Evolutionary conservation across 1,140 invertebrate species (phyloP), one percentile per base, ranked within the genome.

Genomic region (Aphaenogaster ashmeadi): DNA sequence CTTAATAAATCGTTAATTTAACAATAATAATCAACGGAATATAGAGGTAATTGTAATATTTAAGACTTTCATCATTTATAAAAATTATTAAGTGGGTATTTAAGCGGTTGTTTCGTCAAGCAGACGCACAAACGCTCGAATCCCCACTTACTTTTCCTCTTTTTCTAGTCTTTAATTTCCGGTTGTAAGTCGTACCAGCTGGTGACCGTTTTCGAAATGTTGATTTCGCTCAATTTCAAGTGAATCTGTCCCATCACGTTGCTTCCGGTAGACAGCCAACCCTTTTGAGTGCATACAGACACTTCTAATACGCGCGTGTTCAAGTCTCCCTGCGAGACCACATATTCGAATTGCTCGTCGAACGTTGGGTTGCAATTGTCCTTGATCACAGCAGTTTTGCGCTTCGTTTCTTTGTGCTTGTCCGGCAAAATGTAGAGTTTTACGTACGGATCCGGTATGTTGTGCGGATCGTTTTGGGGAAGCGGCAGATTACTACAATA

Each of bases 361-460:
- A 98, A 99, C 8, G 97, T 96, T 0, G 98, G 98, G 96, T 98
- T 99, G 87, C 98, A 98, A 92, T 97, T 98, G 93, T 99, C 98
- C 93, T 98, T 98, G 77, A 98, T 96, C 27, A 98, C 97, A 90
- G 97, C 97, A 15, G 99, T 99, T 95, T 99, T 99, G 47, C 98
- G 97, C 95, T 99, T 99, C 0, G 97, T 97, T 91, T 98, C 98
- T 94, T 98, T 98, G 36, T 97, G 96, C 50, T 97, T 96, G 88
- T 99, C 98, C 0, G 99, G 99, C 54, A 99, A 95, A 54, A 99
- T 96, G 94, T 99, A 99, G 27, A 99, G 95, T 93, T 99, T 99
- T 0, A 99, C 98, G 94, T 99, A 99, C 0, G 99, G 98, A 96
- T 99, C 99, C 1, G 99, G 98, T 90, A 99, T 97, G 93, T 98